Evolutionary conservation across 2,797 vertebrate species (phyloP).

Genomic region (Ataeniobius toweri): DNA sequence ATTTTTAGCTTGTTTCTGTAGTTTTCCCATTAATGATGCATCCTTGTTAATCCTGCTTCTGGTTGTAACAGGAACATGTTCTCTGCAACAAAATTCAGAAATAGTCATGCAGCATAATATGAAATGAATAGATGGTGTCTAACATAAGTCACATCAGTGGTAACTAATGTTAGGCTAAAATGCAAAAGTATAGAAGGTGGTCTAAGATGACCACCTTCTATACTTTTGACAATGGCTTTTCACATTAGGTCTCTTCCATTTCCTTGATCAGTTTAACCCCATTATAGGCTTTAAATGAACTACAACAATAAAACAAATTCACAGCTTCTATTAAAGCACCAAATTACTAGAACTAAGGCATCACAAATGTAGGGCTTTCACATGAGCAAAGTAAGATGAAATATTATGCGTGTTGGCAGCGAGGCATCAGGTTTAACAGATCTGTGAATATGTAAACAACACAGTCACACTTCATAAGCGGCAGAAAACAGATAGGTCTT

Average conservation of each 20-base stretch:
- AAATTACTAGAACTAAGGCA: constrained; percentile 22
- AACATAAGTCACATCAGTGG: constrained; percentile 25
- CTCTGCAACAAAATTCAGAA: not conserved
- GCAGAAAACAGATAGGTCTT: constrained; percentile 14
- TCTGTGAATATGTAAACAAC: constrained; percentile 23
- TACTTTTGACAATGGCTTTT: not conserved
- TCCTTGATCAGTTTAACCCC: constrained; percentile 18
- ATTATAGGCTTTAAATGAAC: constrained; percentile 16
- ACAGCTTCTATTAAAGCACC: constrained; percentile 10
- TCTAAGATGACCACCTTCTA: constrained; percentile 7
- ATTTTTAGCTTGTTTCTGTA: not conserved
- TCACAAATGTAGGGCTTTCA: constrained; percentile 2
- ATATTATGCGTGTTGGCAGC: constrained; percentile 22
- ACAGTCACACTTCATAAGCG: constrained; percentile 11
- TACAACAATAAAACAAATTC: not conserved
- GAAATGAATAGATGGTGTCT: not conserved
- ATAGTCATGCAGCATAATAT: not conserved
- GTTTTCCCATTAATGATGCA: not conserved
- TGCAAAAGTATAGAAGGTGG: constrained; percentile 21
- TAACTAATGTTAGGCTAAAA: constrained; percentile 7
- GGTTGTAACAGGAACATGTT: not conserved
- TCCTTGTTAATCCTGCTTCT: not conserved
- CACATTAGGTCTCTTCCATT: constrained; percentile 9
- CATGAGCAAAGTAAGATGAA: constrained; percentile 18
- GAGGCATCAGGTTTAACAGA: constrained; percentile 32